Conservation (phyloP, 2,113 vertebrate genomes). For the Clarias macrocephalus region DNA sequence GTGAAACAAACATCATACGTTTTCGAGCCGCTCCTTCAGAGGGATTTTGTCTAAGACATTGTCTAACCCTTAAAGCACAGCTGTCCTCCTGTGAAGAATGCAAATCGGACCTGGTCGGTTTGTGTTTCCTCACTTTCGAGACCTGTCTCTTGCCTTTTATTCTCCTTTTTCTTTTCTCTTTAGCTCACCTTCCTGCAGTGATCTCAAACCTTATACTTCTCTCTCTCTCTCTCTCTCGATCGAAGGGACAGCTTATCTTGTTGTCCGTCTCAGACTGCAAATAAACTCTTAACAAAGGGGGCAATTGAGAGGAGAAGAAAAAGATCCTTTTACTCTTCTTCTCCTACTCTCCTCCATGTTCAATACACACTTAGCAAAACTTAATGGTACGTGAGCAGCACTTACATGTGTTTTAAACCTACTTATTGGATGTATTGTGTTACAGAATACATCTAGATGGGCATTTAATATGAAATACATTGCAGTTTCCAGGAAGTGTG, state of each 20-base stretch:
- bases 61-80: neutral
- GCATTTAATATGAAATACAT: slow-evolving; percentile 19
- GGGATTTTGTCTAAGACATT: neutral
- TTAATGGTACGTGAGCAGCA: slow-evolving; percentile 6
- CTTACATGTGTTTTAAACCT: slow-evolving; percentile 20
- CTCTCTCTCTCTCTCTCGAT: neutral
- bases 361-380: slow-evolving; percentile 6
- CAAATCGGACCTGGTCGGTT: neutral
- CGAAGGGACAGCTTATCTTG: slow-evolving; percentile 51
- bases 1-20: neutral
- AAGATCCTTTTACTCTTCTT: slow-evolving; percentile 22
- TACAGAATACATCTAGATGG: slow-evolving; percentile 5
- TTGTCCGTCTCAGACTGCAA: slow-evolving; percentile 55
- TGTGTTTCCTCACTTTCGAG: too few species aligned
- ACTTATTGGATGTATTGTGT: slow-evolving; percentile 15
- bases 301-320: slow-evolving; percentile 39
- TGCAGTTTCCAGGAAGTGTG: neutral
- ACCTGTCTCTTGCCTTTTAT: neutral
- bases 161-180: neutral
- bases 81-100: slow-evolving; percentile 8
- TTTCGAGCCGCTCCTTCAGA: neutral
- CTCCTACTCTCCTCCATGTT: slow-evolving; percentile 32
- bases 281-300: slow-evolving; percentile 51
- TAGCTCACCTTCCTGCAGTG: neutral
- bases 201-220: neutral